Evolutionary conservation across 2,113 vertebrate genomes (phyloP).

Genomic region (Podilymbus podiceps): DNA sequence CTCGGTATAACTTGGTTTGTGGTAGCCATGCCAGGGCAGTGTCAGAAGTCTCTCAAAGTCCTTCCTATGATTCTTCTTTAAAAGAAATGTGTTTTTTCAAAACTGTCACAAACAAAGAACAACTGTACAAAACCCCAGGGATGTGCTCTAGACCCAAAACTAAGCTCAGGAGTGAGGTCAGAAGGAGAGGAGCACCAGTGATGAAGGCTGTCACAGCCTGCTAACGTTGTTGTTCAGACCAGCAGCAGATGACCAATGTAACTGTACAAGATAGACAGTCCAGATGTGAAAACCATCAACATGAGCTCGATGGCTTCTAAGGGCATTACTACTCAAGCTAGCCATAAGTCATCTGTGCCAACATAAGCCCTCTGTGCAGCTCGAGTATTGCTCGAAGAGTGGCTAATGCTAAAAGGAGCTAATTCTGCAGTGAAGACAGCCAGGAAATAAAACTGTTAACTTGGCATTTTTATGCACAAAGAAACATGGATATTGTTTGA

Average conservation of each 20-base stretch:
- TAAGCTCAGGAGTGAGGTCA: not conserved
- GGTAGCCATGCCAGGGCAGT: not conserved
- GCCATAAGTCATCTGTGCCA: not conserved
- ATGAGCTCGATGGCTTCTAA: not conserved
- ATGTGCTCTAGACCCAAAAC: not conserved
- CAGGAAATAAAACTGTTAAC: slow-evolving; percentile 34
- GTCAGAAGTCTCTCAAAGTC: not conserved
- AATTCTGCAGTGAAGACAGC: not conserved
- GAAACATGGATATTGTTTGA: not conserved
- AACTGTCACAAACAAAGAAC: not conserved
- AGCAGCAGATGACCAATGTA: not conserved
- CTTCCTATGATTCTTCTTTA: not conserved
- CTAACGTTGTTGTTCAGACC: not conserved
- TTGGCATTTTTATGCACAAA: not conserved
- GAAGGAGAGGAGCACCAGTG: not conserved
- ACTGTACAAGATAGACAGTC: not conserved
- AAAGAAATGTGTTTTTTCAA: not conserved
- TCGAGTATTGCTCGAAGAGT: not conserved
- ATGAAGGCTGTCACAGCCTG: not conserved
- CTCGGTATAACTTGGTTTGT: not conserved
- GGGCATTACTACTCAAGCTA: not conserved
- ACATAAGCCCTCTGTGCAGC: not conserved
- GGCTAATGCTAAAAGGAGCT: not conserved
- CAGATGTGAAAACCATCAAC: not conserved
- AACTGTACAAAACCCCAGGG: not conserved